phyloP scores from a whole-genome alignment of 2,888 invertebrate genomes.

The Drosophila neoperkinsi region DNA sequence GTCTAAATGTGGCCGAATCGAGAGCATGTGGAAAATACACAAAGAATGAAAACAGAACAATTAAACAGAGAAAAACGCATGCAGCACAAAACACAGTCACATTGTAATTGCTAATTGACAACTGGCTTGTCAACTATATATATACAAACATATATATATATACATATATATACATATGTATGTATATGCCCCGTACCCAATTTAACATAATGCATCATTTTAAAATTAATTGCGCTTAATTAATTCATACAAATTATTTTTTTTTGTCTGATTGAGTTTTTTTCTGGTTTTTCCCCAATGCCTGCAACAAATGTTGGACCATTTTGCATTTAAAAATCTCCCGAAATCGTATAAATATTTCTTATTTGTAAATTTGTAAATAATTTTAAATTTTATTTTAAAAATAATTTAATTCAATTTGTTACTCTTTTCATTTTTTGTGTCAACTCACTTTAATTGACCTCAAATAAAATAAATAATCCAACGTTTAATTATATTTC shows the following conservation, averaged over 20 bases:
- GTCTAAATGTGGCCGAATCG: conserved; percentile 85
- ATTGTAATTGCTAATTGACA: conserved; percentile 8
- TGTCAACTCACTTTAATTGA: too few species aligned
- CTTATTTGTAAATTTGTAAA: too few species aligned
- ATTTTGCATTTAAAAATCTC: too few species aligned
- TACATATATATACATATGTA: background rate
- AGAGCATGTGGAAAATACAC: conserved; percentile 47
- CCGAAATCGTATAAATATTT: too few species aligned
- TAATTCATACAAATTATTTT: too few species aligned
- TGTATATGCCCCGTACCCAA: background rate
- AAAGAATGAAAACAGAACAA: conserved; percentile 52
- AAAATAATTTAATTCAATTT: too few species aligned
- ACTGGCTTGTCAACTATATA: background rate
- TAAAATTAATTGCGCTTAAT: background rate
- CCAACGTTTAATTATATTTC: background rate
- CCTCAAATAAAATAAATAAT: too few species aligned
- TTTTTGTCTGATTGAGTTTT: too few species aligned
- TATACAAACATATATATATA: background rate
- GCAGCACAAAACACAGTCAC: conserved; percentile 38
- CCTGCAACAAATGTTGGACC: too few species aligned
- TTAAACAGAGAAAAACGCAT: conserved; percentile 43
- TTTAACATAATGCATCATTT: background rate
- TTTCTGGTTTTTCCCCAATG: too few species aligned
- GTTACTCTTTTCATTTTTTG: too few species aligned
- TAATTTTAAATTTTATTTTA: too few species aligned